Conservation (phyloP, 2,113 vertebrate genomes). For the Stercorarius parasiticus region DNA sequence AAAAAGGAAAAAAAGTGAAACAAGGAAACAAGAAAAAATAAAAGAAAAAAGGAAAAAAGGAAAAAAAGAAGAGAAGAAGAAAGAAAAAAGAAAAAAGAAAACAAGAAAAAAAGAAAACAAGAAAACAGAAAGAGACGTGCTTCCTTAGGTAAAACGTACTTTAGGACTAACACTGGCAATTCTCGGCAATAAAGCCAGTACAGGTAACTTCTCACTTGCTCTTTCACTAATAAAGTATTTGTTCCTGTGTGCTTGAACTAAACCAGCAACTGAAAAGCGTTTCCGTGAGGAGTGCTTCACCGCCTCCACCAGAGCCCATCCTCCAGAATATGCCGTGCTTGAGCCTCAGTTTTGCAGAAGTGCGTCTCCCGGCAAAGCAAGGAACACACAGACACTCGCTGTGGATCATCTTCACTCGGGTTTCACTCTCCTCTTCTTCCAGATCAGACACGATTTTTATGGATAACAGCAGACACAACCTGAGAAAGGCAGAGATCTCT, state of each 20-base stretch:
- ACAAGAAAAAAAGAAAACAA: no score
- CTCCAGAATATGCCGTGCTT: neutral
- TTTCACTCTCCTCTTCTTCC: neutral
- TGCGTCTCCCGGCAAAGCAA: neutral
- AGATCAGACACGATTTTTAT: neutral
- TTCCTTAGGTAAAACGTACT: neutral
- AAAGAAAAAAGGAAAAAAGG: no score
- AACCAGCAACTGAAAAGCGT: rapidly evolving
- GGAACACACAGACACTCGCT: neutral
- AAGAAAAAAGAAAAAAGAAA: no score
- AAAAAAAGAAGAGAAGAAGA: no score
- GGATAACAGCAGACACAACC: neutral
- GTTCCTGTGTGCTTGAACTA: neutral
- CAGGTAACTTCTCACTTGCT: neutral
- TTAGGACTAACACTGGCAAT: neutral
- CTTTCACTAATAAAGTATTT: neutral
- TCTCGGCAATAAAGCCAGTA: neutral
- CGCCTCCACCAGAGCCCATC: neutral
- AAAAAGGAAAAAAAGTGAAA: no score
- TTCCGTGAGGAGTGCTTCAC: neutral
- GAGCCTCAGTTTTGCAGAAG: no score
- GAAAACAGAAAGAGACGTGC: neutral
- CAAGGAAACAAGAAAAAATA: no score
- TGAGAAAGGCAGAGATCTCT: neutral
- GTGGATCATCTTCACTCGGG: neutral